phyloP scores from a whole-genome alignment of 1,140 invertebrate genomes.

The Drosophila funebris region DNA sequence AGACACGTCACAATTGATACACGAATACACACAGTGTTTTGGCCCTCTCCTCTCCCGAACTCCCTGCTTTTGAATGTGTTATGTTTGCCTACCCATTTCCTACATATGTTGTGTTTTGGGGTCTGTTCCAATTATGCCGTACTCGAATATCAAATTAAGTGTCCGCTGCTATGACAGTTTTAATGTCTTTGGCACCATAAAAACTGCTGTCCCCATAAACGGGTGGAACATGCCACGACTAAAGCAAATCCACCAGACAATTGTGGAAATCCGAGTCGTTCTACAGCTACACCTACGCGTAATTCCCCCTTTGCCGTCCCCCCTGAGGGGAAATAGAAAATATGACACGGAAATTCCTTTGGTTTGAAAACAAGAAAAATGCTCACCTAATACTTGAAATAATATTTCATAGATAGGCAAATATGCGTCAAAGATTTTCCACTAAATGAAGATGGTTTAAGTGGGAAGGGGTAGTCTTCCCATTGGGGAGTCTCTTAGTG shows the following conservation, averaged over 20 bases:
- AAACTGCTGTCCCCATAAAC: slow-evolving; percentile 53
- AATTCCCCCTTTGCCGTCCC: slow-evolving; percentile 9
- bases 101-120: slow-evolving; percentile 40
- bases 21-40: slow-evolving; percentile 33
- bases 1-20: slow-evolving; percentile 62
- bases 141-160: slow-evolving; percentile 80
- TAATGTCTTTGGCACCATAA: slow-evolving; percentile 78
- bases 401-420: slow-evolving; percentile 79
- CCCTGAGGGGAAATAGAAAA: slow-evolving; percentile 9
- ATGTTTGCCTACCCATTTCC: slow-evolving; percentile 39
- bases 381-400: slow-evolving; percentile 38
- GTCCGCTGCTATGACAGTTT: slow-evolving; percentile 75
- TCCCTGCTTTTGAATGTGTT: slow-evolving; percentile 19
- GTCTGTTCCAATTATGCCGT: slow-evolving; percentile 73
- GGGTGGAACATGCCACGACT: slow-evolving; percentile 21
- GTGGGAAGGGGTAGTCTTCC: background rate
- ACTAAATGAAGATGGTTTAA: background rate
- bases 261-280: slow-evolving; percentile 63
- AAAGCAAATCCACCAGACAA: slow-evolving; percentile 18
- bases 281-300: slow-evolving; percentile 54
- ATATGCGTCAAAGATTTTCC: slow-evolving; percentile 43
- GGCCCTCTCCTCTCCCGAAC: too few relatives aligned
- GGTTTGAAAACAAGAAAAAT: slow-evolving; percentile 34
- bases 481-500: background rate
- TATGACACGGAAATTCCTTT: slow-evolving; percentile 62